Conservation (phyloP, 1,140 invertebrate species). For the Armadillidium nasatum region DNA sequence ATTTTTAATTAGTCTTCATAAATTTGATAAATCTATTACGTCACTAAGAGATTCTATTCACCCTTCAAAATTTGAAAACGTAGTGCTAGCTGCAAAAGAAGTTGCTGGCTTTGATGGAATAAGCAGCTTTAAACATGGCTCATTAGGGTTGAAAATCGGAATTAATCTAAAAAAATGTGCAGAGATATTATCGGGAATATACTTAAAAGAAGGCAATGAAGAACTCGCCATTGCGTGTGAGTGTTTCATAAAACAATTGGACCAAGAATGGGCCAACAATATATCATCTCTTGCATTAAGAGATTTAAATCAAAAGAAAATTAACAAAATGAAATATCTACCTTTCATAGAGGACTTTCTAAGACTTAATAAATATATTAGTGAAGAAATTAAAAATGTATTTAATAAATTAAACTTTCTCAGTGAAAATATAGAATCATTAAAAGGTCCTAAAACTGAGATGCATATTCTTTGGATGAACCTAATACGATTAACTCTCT, state of each 20-base stretch:
- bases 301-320: neutral
- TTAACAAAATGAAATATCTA: neutral
- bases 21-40: neutral
- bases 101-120: neutral
- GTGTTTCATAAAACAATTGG: neutral
- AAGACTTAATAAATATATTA: neutral
- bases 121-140: neutral
- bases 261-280: neutral
- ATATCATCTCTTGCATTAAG: neutral
- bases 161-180: conserved; percentile 11
- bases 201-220: neutral
- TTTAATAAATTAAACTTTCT: neutral
- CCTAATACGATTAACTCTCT: neutral
- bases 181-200: neutral
- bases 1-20: neutral
- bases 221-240: neutral
- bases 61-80: neutral
- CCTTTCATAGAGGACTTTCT: conserved; percentile 3
- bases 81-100: neutral
- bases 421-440: neutral
- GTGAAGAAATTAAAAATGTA: neutral
- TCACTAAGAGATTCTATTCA: neutral
- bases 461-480: neutral
- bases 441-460: neutral
- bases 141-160: conserved; percentile 7